These are phyloP conservation scores for Prionace glauca DNA, from an alignment of 2,797 vertebrate species.

Conservation along the genomic window DNA sequence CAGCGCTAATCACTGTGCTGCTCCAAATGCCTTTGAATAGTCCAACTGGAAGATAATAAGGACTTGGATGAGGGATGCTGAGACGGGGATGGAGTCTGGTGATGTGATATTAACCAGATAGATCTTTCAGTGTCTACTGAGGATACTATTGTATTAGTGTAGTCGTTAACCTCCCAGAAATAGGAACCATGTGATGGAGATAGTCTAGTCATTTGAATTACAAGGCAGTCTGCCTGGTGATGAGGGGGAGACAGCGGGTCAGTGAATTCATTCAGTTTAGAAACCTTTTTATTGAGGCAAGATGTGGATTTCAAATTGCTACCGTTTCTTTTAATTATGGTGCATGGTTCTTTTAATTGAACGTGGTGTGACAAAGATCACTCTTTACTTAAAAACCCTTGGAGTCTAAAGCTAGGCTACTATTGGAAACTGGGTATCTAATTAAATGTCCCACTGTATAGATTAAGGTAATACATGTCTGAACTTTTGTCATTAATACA, in stretches of 20 bases:
- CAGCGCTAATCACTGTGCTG: no score
- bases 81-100: not conserved
- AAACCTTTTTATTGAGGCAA: constrained; percentile 8
- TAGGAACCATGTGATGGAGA: not conserved
- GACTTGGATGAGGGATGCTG: not conserved
- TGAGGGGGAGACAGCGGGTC: not conserved
- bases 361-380: constrained; percentile 17
- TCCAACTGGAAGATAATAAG: not conserved
- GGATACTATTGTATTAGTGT: not conserved
- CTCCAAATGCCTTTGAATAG: no score
- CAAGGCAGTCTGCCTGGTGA: not conserved
- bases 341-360: constrained; percentile 28
- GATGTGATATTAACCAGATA: not conserved
- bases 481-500: constrained; percentile 21
- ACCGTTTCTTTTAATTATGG: constrained; percentile 29
- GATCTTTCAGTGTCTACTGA: not conserved
- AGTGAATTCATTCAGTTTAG: not conserved
- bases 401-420: constrained; percentile 1
- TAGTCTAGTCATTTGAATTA: not conserved
- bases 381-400: constrained; percentile 36
- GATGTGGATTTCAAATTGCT: constrained; percentile 22
- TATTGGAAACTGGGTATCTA: not conserved
- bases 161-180: not conserved
- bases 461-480: constrained; percentile 34
- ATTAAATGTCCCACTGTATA: constrained; percentile 32